A percentile compares a stretch with the other conserved stretches of the same genome.
phyloP scores from a whole-genome alignment of 2,113 vertebrate genomes.

The Bambusicola thoracicus region DNA sequence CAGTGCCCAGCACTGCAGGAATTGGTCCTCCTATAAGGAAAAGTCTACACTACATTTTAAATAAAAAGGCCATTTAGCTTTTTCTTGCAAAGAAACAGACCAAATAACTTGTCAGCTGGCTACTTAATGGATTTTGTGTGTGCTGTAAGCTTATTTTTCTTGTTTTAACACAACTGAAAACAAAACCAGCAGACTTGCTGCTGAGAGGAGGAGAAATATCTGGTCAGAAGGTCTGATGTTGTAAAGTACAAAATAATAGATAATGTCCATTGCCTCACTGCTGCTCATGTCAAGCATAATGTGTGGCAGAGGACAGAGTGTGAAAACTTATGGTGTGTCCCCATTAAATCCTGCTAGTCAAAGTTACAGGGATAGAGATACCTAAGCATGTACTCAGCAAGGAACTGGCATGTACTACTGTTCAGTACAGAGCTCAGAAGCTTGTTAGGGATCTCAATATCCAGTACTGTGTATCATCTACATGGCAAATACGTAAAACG shows the following conservation, averaged over 20 bases:
- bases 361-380: neutral
- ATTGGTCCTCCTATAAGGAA: neutral
- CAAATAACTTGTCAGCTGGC: neutral
- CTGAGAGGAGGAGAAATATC: neutral
- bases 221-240: neutral
- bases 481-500: neutral
- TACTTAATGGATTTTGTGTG: neutral
- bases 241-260: neutral
- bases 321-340: rapidly evolving
- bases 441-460: rapidly evolving
- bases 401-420: neutral
- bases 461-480: neutral
- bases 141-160: neutral
- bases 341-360: neutral
- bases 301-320: neutral
- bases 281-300: neutral
- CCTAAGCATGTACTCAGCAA: neutral
- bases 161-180: neutral
- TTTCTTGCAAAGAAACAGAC: neutral
- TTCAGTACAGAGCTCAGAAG: neutral
- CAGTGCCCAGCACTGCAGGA: neutral
- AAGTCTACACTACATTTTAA: neutral
- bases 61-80: neutral
- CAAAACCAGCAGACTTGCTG: neutral
- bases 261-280: neutral